Evolutionary conservation across 2,113 vertebrate species (phyloP), one percentile per base, ranked within the genome.

Genomic region (Aramus guarauna): DNA sequence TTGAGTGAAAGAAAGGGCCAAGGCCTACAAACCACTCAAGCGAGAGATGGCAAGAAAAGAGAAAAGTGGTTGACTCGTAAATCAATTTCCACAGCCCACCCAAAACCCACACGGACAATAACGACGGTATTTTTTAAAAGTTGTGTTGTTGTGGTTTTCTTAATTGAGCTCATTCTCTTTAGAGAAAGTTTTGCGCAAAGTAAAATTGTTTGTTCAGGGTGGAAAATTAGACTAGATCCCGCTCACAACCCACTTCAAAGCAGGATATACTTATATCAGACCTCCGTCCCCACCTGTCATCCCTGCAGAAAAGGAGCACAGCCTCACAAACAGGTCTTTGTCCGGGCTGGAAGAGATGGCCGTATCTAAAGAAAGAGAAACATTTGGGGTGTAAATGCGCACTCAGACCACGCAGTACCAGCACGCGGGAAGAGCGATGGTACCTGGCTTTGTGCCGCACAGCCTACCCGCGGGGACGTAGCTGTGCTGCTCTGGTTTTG

Each of bases 21-120:
- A 96, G 97, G 96, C 97, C 97, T 97, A 97, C 96, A 98, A 98
- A 98, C 98, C 98, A 98, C 98, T 98, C 98, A 98, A 98, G 98
- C 98, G 97, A 97, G 98, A 98, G 98, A 98, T 95, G 97, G 98
- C 94, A 97, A 98, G 98, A 98, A 98, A 98, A 98, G 97, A 98
- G 98, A 97, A 98, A 98, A 98, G 98, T 98, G 98, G 98, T 98
- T 98, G 98, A 98, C 98, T 99, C 94, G 96, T 98, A 98, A 98
- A 98, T 98, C 98, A 98, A 98, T 98, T 98, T 98, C 97, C 98
- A 98, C 97, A 98, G 98, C 98, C 98, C 98, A 98, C 98, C 98
- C 98, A 98, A 98, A 98, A 98, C 98, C 97, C 96, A 95, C 97
- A 98, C 3, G 85, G 93, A 97, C 97, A 97, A 91, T 90, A 78